Conservation (phyloP, 64 coral and sea anemone species). For the Catalaphyllia jardinei region DNA sequence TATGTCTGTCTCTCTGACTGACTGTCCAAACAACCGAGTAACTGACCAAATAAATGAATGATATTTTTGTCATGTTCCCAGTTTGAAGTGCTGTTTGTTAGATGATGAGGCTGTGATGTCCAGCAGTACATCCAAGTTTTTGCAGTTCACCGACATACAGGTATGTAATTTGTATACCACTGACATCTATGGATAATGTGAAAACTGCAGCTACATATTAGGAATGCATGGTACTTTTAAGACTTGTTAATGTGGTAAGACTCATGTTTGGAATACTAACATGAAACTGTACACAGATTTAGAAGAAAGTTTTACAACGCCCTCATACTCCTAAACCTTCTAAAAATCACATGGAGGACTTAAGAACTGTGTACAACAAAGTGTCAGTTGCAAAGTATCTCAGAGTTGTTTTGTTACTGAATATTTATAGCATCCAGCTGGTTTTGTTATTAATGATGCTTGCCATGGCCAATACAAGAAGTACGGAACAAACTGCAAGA, state of each 20-base stretch:
- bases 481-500: slow-evolving; percentile 82
- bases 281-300: no score
- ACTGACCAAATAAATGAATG: not conserved
- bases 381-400: not conserved
- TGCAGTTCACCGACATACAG: slow-evolving; percentile 83
- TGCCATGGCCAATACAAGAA: slow-evolving; percentile 84
- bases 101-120: slow-evolving; percentile 75
- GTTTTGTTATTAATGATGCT: slow-evolving; percentile 90
- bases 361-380: no score
- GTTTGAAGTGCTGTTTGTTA: slow-evolving; percentile 70
- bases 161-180: not conserved
- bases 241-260: no score
- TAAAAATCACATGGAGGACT: no score
- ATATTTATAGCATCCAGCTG: slow-evolving; percentile 76
- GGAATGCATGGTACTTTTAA: no score
- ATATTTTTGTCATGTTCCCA: not conserved
- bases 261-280: no score
- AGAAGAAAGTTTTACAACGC: no score
- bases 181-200: no score
- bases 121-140: slow-evolving; percentile 66
- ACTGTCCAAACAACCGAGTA: not conserved
- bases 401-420: not conserved
- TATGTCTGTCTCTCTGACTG: not conserved
- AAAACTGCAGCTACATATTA: no score
- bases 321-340: no score